phyloP scores from a whole-genome alignment of 2,888 invertebrate species.

The Sesia apiformis region DNA sequence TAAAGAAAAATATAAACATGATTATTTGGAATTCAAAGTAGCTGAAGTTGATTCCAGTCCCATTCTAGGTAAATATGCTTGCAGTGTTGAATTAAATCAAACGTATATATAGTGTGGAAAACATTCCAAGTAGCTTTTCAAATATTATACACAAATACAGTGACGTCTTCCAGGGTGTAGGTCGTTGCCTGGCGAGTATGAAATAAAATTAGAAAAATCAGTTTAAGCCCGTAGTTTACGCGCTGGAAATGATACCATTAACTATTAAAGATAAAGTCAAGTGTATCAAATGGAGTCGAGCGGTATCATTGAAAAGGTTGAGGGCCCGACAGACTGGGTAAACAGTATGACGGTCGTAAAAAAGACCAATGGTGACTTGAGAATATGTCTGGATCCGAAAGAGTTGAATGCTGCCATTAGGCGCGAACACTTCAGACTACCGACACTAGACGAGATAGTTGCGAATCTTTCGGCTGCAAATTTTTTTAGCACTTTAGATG shows the following conservation, averaged over 20 bases:
- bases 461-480: no score
- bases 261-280: conserved; percentile 10
- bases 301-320: conserved; percentile 14
- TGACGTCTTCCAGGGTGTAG: conserved; percentile 8
- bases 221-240: conserved; percentile 11
- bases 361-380: conserved; percentile 16
- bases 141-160: conserved; percentile 5
- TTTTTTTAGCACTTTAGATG: conserved; percentile 15
- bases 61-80: conserved; percentile 9
- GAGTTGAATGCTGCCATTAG: conserved; percentile 15
- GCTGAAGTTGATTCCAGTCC: conserved; percentile 4
- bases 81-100: conserved; percentile 11
- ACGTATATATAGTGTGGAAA: conserved; percentile 3
- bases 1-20: conserved; percentile 8
- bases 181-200: conserved; percentile 8
- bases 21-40: conserved; percentile 7
- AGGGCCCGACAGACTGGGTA: conserved; percentile 18
- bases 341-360: conserved; percentile 17
- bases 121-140: background rate
- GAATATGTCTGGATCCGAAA: conserved; percentile 18
- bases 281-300: conserved; percentile 15
- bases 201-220: conserved; percentile 7
- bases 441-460: conserved; percentile 9
- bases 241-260: conserved; percentile 14
- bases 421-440: conserved; percentile 13